Base-by-base conservation (phyloP, 1,140 invertebrate genomes). In the Branchinecta lindahli region DNA sequence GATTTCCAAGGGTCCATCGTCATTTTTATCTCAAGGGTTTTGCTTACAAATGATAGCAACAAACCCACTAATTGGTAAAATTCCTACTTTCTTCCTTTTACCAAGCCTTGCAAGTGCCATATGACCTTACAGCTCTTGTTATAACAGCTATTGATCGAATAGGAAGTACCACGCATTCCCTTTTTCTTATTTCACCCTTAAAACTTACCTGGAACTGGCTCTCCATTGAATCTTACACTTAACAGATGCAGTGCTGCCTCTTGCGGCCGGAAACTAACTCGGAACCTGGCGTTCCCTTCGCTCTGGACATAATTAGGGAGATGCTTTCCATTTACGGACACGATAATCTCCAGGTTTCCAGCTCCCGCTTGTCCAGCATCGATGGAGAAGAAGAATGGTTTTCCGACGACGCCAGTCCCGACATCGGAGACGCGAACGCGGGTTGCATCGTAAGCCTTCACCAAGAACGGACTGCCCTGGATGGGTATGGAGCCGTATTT, bases 261-360 rank as follows among this genome's bases (percentile, higher is more conserved):
- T 68, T 92, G 91, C 0, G 95, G 96, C 75, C 96, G 96, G 79
- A 98, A 99, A 78, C 96, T 96, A 4, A 98, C 95, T 75, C 87
- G 80, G 75, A 98, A 97, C 75, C 90, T 87, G 0, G 95, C 95
- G 80, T 98, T 96, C 44, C 93, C 94, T 83, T 97, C 94, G 65
- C 92, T 93, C 77, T 97, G 92, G 1, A 98, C 95, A 79, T 96
- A 98, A 82, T 98, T 98, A 8, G 96, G 96, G 8, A 99, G 95
- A 82, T 98, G 98, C 76, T 92, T 87, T 6, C 93, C 93, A 76
- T 91, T 92, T n/a, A 96, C 94, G 0, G 94, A 93, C 0, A 99
- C 95, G 70, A 97, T 96, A 66, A 99, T 98, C 81, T 98, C 95
- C 73, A 98, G 81, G 80, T 97, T 96, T 47, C 95, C 95, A 72